Percentiles rank a stretch among this genome's conserved stretches.
Evolutionary conservation across 2,888 invertebrate genomes (phyloP).

Genomic region (Agonopterix heracliana): DNA sequence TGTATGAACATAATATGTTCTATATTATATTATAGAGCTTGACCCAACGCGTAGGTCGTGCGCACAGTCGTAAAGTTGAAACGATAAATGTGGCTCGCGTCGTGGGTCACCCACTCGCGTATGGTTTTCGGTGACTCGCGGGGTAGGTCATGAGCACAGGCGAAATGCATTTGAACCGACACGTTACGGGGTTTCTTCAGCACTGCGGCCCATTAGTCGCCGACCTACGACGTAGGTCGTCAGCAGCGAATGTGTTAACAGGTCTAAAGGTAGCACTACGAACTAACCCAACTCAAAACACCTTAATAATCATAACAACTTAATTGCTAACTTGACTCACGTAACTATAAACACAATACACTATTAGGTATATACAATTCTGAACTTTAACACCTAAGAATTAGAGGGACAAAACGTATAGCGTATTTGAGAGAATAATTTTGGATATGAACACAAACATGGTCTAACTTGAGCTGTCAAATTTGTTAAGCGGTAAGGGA

Average conservation of each 20-base stretch:
- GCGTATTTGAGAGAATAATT: constrained; percentile 17
- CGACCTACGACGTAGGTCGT: no score
- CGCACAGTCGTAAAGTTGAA: no score
- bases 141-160: no score
- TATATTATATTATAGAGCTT: background rate
- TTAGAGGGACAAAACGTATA: no score
- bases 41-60: no score
- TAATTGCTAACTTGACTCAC: constrained; percentile 66
- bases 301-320: constrained; percentile 70
- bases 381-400: constrained; percentile 19
- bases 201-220: no score
- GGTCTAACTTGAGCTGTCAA: constrained; percentile 72
- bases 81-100: no score
- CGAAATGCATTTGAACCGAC: no score
- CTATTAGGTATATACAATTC: constrained; percentile 11
- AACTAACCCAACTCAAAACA: constrained; percentile 39
- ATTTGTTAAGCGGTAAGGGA: constrained; percentile 73
- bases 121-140: no score
- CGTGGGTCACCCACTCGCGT: no score
- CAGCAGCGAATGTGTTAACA: background rate
- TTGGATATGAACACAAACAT: constrained; percentile 61
- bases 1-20: background rate
- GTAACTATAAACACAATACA: constrained; percentile 46
- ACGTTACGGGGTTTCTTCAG: no score
- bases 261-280: no score